phyloP scores from a whole-genome alignment of 2,797 vertebrate species.

The Sebastes nivosus region DNA sequence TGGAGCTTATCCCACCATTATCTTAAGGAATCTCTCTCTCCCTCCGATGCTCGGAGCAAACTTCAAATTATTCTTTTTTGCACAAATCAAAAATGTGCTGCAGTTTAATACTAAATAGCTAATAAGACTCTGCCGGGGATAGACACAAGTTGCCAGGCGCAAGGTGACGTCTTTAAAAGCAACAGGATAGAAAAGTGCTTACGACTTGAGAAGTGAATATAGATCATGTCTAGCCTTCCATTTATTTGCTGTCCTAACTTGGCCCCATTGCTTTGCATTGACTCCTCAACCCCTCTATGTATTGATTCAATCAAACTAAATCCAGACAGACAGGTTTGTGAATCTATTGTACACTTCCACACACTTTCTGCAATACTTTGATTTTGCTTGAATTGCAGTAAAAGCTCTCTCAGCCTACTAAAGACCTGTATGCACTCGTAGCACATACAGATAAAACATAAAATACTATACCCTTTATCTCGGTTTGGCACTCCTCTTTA shows the following conservation, averaged over 20 bases:
- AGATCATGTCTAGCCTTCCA: slow-evolving; percentile 2
- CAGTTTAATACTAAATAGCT: neutral
- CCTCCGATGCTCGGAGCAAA: neutral
- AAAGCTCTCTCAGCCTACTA: neutral
- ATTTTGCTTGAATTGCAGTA: slow-evolving; percentile 7
- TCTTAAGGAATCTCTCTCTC: neutral
- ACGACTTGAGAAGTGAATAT: neutral
- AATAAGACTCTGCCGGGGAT: neutral
- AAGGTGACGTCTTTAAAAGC: neutral
- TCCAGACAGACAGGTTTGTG: neutral
- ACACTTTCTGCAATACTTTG: neutral
- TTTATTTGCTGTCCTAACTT: neutral
- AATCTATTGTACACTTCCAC: neutral
- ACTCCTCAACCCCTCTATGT: neutral
- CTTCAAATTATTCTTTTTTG: neutral
- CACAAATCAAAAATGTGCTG: neutral
- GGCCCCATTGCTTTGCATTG: neutral
- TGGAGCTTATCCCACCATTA: neutral
- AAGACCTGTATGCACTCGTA: neutral
- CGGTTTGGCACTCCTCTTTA: neutral
- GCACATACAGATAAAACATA: neutral
- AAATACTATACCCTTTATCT: neutral
- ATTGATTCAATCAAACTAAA: slow-evolving; percentile 9
- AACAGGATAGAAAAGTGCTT: neutral
- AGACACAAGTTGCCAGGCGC: neutral